Evolutionary conservation across 2,888 invertebrate species (phyloP).

Genomic region (Idaea straminata): DNA sequence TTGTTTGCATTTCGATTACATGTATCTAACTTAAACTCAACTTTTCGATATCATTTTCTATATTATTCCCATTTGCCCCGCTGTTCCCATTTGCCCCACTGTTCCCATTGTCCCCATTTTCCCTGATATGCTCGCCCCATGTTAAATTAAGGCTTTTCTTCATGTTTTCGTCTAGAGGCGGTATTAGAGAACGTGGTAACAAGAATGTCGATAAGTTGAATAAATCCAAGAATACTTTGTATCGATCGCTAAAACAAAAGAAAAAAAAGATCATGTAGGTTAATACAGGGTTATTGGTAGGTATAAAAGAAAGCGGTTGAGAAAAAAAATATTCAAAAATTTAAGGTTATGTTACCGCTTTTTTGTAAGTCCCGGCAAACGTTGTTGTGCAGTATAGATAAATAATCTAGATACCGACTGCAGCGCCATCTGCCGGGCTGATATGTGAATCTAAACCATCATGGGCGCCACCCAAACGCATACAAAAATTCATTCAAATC

Average conservation of each 20-base stretch:
- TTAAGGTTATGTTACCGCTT: too few species aligned
- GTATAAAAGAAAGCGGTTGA: too few species aligned
- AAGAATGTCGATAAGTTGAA: constrained; percentile 98
- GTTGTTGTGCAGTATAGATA: too few species aligned
- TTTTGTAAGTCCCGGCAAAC: too few species aligned
- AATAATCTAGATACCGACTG: too few species aligned
- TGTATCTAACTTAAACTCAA: not conserved
- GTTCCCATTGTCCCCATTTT: constrained; percentile 32
- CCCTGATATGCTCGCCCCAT: constrained; percentile 66
- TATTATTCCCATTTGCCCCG: constrained; percentile 23
- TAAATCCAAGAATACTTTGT: constrained; percentile 98
- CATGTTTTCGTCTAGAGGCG: constrained; percentile 91
- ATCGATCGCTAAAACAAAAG: constrained; percentile 90
- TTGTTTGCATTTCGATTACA: too few species aligned
- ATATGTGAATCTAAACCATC: too few species aligned
- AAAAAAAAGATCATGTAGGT: not conserved
- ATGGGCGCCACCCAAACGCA: too few species aligned
- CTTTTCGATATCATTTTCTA: not conserved
- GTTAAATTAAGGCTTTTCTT: constrained; percentile 84
- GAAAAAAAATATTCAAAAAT: too few species aligned
- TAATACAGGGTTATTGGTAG: too few species aligned
- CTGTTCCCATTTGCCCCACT: constrained; percentile 8
- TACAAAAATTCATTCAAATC: too few species aligned
- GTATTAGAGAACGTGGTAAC: constrained; percentile 94
- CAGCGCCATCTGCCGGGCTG: too few species aligned